A percentile compares a stretch with the other conserved stretches of the same genome.
These are phyloP conservation scores for Steatocranus sp. DNA, from an alignment of 2,797 vertebrate genomes.

Conservation along the genomic window DNA sequence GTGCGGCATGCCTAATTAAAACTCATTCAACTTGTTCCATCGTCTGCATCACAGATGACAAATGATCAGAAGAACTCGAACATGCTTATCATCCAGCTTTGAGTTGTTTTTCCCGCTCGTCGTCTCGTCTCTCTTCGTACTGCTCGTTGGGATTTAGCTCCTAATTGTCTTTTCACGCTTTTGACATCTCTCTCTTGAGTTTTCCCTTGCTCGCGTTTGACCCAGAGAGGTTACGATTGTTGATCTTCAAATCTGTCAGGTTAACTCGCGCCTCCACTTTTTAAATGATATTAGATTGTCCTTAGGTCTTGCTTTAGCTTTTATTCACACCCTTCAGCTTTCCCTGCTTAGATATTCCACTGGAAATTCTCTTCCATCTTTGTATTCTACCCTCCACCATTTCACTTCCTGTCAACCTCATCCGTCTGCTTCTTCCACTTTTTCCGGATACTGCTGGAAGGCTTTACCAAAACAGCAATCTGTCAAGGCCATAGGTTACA, in stretches of 20 bases:
- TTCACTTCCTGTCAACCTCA: conserved; percentile 29
- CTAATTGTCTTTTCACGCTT: conserved; percentile 55
- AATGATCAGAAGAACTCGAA: conserved; percentile 62
- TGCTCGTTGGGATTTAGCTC: not conserved
- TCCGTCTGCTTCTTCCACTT: conserved; percentile 40
- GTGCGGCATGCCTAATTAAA: conserved; percentile 69
- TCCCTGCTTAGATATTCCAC: not conserved
- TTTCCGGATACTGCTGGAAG: conserved; percentile 51
- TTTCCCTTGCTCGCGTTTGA: conserved; percentile 22
- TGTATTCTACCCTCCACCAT: conserved; percentile 11
- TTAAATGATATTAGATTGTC: not conserved
- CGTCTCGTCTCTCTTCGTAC: conserved; percentile 25
- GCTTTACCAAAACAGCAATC: conserved; percentile 73
- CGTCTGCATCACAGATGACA: conserved; percentile 70
- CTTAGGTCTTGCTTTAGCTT: not conserved
- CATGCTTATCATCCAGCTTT: conserved; percentile 65
- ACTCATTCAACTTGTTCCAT: conserved; percentile 63
- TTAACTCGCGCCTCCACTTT: not conserved
- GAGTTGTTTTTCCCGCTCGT: conserved; percentile 54
- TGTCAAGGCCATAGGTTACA: conserved; percentile 72
- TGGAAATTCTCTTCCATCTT: not conserved
- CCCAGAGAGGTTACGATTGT: conserved; percentile 27
- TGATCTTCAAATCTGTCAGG: conserved; percentile 42
- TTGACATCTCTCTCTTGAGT: conserved; percentile 33
- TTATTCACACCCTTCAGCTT: not conserved